phyloP scores from a whole-genome alignment of 2,888 invertebrate genomes.

The Allygus modestus region DNA sequence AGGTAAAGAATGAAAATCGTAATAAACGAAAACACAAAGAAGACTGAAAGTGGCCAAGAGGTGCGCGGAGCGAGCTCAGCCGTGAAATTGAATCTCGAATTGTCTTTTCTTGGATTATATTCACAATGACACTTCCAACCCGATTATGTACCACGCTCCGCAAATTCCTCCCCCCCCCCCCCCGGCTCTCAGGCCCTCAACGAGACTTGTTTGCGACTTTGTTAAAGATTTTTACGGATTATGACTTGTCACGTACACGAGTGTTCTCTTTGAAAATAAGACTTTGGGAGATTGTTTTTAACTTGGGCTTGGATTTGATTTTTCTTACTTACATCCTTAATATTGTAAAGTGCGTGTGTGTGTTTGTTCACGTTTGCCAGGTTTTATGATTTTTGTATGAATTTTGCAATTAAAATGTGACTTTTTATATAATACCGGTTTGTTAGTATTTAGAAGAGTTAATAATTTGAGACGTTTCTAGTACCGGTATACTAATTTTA shows the following conservation, averaged over 20 bases:
- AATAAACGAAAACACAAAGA: constrained; percentile 29
- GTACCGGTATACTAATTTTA: too few species aligned
- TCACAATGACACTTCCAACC: constrained; percentile 59
- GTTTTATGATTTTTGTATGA: too few species aligned
- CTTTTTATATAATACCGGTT: too few species aligned
- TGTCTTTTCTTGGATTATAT: constrained; percentile 60
- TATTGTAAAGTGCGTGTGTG: too few species aligned
- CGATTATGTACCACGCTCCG: constrained; percentile 51
- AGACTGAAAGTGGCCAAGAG: constrained; percentile 13
- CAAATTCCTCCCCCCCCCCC: constrained; percentile 26
- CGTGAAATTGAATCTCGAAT: constrained; percentile 58
- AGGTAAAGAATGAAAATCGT: constrained; percentile 27
- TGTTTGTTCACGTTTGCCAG: too few species aligned
- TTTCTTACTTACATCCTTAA: too few species aligned
- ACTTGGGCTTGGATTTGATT: neutral
- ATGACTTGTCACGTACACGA: constrained; percentile 25
- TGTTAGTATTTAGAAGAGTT: too few species aligned
- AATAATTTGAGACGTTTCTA: too few species aligned
- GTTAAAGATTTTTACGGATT: constrained; percentile 32
- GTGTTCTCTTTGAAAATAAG: neutral
- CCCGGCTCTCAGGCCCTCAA: neutral
- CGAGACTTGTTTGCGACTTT: constrained; percentile 50
- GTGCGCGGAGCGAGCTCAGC: constrained; percentile 24
- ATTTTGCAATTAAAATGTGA: too few species aligned
- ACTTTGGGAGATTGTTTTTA: neutral